Base-by-base conservation (phyloP, 2,888 invertebrate species). In the Agelastica alni region DNA sequence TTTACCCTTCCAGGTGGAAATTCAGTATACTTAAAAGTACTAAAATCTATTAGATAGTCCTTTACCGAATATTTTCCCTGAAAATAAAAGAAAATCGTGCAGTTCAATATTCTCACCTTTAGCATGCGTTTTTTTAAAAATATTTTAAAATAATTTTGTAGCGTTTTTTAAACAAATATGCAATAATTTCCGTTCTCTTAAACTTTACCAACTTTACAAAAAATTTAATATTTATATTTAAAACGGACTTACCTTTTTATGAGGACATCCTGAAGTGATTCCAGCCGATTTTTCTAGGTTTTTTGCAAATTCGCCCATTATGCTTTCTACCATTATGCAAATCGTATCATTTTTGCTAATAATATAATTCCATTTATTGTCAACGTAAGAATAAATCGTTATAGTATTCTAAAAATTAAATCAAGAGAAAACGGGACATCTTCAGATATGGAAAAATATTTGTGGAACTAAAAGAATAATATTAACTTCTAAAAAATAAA, bases 61-160 rank as follows among this genome's bases (percentile, higher is more conserved):
- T 59, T 51, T 2, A 69, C 22, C n/a, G 54, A 51, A 47, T 66
- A 66, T 51, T 63, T 62, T 9, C 67, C 66, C 68, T 66, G 32
- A 6, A 58, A 63, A 36, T 10, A 12, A 55, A 20, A 18, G n/a
- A n/a, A n/a, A n/a, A n/a, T n/a, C n/a, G n/a, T n/a, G n/a, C n/a
- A n/a, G n/a, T n/a, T n/a, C n/a, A n/a, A n/a, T n/a, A n/a, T n/a
- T n/a, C n/a, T n/a, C n/a, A n/a, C n/a, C n/a, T n/a, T n/a, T n/a
- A n/a, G n/a, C n/a, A n/a, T n/a, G n/a, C n/a, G n/a, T n/a, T n/a
- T n/a, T n/a, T n/a, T n/a, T n/a, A n/a, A n/a, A n/a, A n/a, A n/a
- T n/a, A n/a, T n/a, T n/a, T n/a, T n/a, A n/a, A n/a, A n/a, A n/a
- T n/a, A n/a, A n/a, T n/a, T n/a, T n/a, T n/a, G n/a, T n/a, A n/a